Evolutionary conservation across 2,797 vertebrate species (phyloP), one percentile per base, ranked within the genome.

Genomic region (Sebastes taczanowskii): DNA sequence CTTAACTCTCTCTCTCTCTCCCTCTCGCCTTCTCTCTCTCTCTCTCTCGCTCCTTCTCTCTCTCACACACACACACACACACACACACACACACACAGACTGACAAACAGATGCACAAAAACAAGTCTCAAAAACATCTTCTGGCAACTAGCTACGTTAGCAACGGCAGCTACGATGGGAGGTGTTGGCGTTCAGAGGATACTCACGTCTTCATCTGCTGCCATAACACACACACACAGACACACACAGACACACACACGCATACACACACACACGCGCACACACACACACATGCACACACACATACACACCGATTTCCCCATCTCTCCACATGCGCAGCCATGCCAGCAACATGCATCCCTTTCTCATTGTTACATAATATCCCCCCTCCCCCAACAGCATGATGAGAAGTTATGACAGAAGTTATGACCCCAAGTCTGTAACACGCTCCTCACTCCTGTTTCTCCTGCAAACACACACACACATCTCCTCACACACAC

Each of bases 361-460:
- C 75, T 81, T 74, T 80, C 42, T 84, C 59, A 34, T 72, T 6
- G 60, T 92, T 92, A 88, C 71, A 60, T 88, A 92, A 93, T 72
- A 14, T 18, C 58, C 59, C 82, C 66, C 78, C 66, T 71, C 85
- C 86, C 77, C 76, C 76, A 71, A 35, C 35, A 56, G 4, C 73
- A 73, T 72, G 71, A 70, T 53, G 67, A 74, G 76, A 90, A 86
- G 32, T 86, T 83, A 42, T 69, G 78, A 90, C 83, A 82, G 78
- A 80, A 90, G 84, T 86, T 85, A 80, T 86, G 81, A 91, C 85
- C 88, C 67, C 58, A 22, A 76, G 74, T 89, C 61, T 82, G 63
- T 61, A 73, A 71, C 74, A 42, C 25, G 35, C 46, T 74, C 68
- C 77, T 77, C 66, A 69, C 46, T 63, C 59, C 71, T 72, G 74